Conservation (phyloP, 2,113 vertebrate genomes). For the Phaethornis superciliosus region DNA sequence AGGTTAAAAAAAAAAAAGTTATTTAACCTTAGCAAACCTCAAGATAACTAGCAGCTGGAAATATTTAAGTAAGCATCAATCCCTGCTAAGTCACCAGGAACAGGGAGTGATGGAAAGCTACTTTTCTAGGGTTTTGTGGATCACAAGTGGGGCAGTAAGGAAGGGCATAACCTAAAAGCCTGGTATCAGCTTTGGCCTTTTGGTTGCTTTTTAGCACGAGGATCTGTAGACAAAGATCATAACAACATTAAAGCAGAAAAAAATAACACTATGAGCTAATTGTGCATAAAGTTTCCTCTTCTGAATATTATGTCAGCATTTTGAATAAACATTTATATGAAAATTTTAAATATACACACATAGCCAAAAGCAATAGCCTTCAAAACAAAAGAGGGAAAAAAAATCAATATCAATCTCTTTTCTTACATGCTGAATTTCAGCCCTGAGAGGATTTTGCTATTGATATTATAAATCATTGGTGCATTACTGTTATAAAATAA, state of each 20-base stretch:
- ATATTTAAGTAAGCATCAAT: not conserved
- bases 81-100: not conserved
- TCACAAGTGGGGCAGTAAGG: not conserved
- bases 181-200: rapidly evolving
- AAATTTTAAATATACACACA: not conserved
- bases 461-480: not conserved
- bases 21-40: not conserved
- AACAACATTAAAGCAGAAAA: not conserved
- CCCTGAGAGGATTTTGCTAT: not conserved
- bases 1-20: not conserved
- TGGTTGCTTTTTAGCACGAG: not conserved
- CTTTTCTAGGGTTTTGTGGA: not conserved
- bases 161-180: not conserved
- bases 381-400: not conserved
- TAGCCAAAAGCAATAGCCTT: not conserved
- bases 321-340: not conserved
- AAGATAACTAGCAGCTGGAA: not conserved
- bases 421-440: slow-evolving; percentile 1
- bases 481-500: not conserved
- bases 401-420: not conserved
- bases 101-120: not conserved
- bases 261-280: not conserved
- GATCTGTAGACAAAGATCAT: not conserved
- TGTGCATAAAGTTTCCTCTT: not conserved
- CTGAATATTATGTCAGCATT: not conserved